These are phyloP conservation scores for Platycheirus rosarum DNA, from an alignment of 2,888 invertebrate species.

Conservation along the genomic window DNA sequence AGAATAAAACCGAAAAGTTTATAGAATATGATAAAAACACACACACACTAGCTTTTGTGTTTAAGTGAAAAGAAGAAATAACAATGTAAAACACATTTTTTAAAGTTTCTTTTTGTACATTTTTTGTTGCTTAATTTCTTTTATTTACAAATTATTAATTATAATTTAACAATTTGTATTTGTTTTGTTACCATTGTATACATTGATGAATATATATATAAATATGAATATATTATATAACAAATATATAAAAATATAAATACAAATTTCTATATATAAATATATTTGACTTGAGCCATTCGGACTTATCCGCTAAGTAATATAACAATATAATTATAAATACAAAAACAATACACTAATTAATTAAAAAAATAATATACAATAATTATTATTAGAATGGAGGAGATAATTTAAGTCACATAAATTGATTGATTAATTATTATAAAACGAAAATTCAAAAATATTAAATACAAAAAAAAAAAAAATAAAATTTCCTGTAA, in stretches of 20 bases:
- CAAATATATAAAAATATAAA: conserved; percentile 42
- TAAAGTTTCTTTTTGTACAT: conserved; percentile 69
- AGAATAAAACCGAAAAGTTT: conserved; percentile 66
- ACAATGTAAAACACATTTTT: conserved; percentile 39
- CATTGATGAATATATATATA: conserved; percentile 62
- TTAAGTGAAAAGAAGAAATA: conserved; percentile 37
- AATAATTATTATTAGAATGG: conserved; percentile 47
- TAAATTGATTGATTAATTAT: conserved; percentile 29
- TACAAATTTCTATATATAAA: conserved; percentile 59
- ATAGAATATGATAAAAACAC: conserved; percentile 25
- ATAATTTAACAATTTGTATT: conserved; percentile 59
- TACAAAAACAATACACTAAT: conserved; percentile 32
- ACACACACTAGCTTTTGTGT: conserved; percentile 31
- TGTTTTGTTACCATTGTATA: conserved; percentile 58
- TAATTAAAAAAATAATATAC: conserved; percentile 43
- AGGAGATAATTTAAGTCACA: conserved; percentile 59
- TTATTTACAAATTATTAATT: conserved; percentile 31
- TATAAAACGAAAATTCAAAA: conserved; percentile 50
- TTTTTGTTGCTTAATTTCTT: conserved; percentile 32
- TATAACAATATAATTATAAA: conserved; percentile 37
- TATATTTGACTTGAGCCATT: conserved; percentile 72
- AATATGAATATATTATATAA: conserved; percentile 45
- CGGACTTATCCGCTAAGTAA: conserved; percentile 71
- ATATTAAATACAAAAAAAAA: conserved; percentile 60
- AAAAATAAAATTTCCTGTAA: conserved; percentile 67